phyloP scores from a whole-genome alignment of 2,113 vertebrate genomes.

The Mola mola region DNA sequence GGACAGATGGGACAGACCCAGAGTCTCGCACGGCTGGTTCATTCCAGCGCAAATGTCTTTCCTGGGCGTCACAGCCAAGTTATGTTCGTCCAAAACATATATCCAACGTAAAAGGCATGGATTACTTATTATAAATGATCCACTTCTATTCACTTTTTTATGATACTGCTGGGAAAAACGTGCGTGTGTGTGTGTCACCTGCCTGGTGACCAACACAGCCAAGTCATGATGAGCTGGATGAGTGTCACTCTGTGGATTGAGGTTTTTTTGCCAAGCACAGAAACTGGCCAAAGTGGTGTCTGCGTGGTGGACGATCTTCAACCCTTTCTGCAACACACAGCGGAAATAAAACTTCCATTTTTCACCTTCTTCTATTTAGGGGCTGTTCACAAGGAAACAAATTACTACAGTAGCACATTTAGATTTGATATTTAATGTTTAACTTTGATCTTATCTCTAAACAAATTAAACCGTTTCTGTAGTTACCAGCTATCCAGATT shows the following conservation, averaged over 20 bases:
- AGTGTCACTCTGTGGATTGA: conserved; percentile 94
- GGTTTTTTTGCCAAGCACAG: conserved; percentile 97
- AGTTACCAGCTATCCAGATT: no score
- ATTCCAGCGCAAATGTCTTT: conserved; percentile 96
- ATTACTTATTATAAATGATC: no score
- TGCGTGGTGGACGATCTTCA: conserved; percentile 96
- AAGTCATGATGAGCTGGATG: conserved; percentile 95
- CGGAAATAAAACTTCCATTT: not conserved
- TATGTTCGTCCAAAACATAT: not conserved
- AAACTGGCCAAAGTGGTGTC: conserved; percentile 95
- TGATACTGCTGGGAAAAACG: not conserved
- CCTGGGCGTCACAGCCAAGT: conserved; percentile 71
- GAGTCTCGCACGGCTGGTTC: conserved; percentile 94
- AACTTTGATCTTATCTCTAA: no score
- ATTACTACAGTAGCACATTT: no score
- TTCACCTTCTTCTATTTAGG: no score
- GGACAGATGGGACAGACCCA: conserved; percentile 96
- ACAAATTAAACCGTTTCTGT: no score
- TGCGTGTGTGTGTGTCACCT: conserved; percentile 25
- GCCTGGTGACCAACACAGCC: conserved; percentile 94
- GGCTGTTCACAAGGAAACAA: no score
- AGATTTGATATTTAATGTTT: no score
- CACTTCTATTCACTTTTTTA: no score
- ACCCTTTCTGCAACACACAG: conserved; percentile 80
- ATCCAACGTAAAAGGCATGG: not conserved